Conservation (phyloP, 2,113 vertebrate genomes). For the Macrotis lagotis region DNA sequence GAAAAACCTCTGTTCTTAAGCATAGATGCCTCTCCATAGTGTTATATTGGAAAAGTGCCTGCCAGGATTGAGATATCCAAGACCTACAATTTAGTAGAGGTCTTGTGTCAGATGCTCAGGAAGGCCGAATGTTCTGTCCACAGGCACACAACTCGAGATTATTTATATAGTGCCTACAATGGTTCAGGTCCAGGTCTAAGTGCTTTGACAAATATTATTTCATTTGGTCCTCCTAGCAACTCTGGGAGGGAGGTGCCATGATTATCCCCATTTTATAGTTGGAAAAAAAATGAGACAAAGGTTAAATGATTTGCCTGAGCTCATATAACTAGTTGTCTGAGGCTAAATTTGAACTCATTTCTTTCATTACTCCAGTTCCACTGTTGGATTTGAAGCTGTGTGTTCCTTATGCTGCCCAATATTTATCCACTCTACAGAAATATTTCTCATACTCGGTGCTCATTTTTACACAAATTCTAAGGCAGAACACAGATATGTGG, state of each 20-base stretch:
- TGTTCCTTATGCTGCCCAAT: neutral
- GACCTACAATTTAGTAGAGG: neutral
- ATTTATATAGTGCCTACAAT: neutral
- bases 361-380: neutral
- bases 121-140: neutral
- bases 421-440: neutral
- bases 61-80: neutral
- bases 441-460: neutral
- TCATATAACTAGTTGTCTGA: neutral
- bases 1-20: neutral
- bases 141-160: neutral
- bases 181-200: neutral
- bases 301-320: neutral
- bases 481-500: neutral
- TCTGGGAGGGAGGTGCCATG: neutral
- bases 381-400: neutral
- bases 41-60: neutral
- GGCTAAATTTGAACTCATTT: no score
- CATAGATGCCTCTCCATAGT: neutral
- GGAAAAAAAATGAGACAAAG: neutral
- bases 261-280: neutral
- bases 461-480: neutral
- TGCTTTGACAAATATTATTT: neutral
- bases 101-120: neutral
- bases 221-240: neutral